Evolutionary conservation across 30 jellyfish, hydroid and myxozoan genomes (phyloP), one percentile per base, ranked within the genome.

Genomic region (Aurelia coerulea): DNA sequence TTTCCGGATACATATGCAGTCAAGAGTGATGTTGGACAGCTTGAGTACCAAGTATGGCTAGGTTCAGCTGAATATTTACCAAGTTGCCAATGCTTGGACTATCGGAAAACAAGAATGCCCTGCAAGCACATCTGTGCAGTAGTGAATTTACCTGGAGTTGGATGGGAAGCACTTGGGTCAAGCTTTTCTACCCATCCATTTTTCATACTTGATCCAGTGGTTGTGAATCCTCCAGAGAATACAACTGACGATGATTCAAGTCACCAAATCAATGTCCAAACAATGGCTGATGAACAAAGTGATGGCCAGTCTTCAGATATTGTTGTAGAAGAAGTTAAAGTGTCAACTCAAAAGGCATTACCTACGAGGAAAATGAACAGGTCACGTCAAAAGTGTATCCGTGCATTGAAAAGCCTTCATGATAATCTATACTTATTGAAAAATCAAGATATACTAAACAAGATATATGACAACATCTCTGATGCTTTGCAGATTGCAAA

Each of bases 101-200:
- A 35, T 56, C 51, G 32, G 4, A 74, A 74, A 56, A 51, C 42
- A 49, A 49, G 85, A 49, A 74, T 74, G 70, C 85, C 73, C 85
- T 74, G 85, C 85, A 74, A 74, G 42, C 85, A 74, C 42, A 3
- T 34, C 35, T 74, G 85, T 74, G 80, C 80, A 18, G 80, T 69
- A 46, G 62, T 32, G 85, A 74, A 54, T 74, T 14, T 74, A 29
- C 77, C 85, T 16, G 69, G 39, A 19, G 72, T 49, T 51, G 77
- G 76, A 49, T 74, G 85, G 85, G 70, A 32, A 49, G 73, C 70
- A 74, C 70, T 53, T 13, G 77, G 85, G 54, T 49, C 70, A 32
- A 49, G 54, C 11, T 74, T 74, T 74, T 34, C 73, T 5, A 56
- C 31, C 50, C 73, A 37, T 56, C 85, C 72, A 42, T 33, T 74